Percentiles rank a stretch among this genome's conserved stretches.
Conservation (phyloP, 2,888 invertebrate genomes). For the Ephialtes manifestator region DNA sequence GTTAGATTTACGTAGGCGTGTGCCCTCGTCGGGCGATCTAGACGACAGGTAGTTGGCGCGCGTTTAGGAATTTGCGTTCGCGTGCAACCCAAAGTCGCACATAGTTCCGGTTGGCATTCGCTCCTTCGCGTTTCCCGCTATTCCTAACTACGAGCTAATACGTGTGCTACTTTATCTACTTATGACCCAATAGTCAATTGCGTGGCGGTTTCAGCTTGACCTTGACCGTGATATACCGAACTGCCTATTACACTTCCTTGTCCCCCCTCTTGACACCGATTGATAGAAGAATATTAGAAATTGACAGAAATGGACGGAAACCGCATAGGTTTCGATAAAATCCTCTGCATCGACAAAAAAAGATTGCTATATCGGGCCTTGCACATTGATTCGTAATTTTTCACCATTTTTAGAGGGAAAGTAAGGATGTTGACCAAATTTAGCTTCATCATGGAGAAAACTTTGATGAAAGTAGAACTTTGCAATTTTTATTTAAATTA, state of each 20-base stretch:
- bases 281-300: background rate
- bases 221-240: constrained; percentile 73
- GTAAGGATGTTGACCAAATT: no score
- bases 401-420: no score
- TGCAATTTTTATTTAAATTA: no score
- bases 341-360: no score
- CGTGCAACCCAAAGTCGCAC: constrained; percentile 66
- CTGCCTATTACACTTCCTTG: constrained; percentile 45
- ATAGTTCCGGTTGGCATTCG: constrained; percentile 59
- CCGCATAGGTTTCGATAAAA: no score
- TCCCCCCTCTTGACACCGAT: constrained; percentile 1
- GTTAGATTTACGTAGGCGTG: background rate
- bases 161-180: constrained; percentile 35
- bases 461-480: no score
- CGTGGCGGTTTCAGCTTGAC: constrained; percentile 59
- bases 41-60: constrained; percentile 62
- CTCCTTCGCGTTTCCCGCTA: constrained; percentile 13
- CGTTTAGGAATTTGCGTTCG: constrained; percentile 68
- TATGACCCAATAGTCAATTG: constrained; percentile 62
- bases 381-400: no score
- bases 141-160: constrained; percentile 7
- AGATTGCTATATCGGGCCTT: no score
- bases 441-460: no score
- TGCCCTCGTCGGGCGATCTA: constrained; percentile 23
- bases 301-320: background rate